These are phyloP conservation scores for Sylvilagus floridanus DNA, from an alignment of 2,797 vertebrate species.

Conservation along the genomic window DNA sequence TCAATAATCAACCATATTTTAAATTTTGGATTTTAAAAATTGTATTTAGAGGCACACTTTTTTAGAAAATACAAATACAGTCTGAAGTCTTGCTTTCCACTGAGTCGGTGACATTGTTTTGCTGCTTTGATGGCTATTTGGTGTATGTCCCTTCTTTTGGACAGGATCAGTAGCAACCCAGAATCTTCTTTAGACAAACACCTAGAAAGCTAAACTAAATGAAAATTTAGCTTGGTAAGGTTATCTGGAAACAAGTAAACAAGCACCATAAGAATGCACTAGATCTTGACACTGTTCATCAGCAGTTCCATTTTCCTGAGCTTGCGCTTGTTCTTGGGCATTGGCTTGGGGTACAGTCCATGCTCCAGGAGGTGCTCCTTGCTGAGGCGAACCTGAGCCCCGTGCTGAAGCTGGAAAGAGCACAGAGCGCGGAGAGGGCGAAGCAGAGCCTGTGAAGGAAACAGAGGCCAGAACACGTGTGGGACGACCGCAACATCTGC, in stretches of 20 bases:
- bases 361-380: slow-evolving; percentile 96
- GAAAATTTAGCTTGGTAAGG: slow-evolving; percentile 25
- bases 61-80: slow-evolving; percentile 49
- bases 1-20: slow-evolving; percentile 46
- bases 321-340: slow-evolving; percentile 99
- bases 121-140: slow-evolving; percentile 28
- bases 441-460: slow-evolving; percentile 91
- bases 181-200: neutral
- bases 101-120: neutral
- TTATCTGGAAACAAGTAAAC: slow-evolving; percentile 71
- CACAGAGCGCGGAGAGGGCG: slow-evolving; percentile 96
- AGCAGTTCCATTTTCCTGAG: slow-evolving; percentile 98
- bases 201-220: neutral
- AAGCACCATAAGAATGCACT: slow-evolving; percentile 78
- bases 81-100: slow-evolving; percentile 48
- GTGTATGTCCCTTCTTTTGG: slow-evolving; percentile 13
- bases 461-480: slow-evolving; percentile 48
- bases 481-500: too few species aligned
- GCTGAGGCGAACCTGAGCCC: slow-evolving; percentile 97
- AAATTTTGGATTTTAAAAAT: slow-evolving; percentile 48
- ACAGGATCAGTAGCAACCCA: slow-evolving; percentile 15
- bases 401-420: slow-evolving; percentile 97
- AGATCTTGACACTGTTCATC: slow-evolving; percentile 93
- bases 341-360: slow-evolving; percentile 95
- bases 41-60: slow-evolving; percentile 58